phyloP scores from a whole-genome alignment of 2,113 vertebrate species.

The Amphilophus citrinellus region DNA sequence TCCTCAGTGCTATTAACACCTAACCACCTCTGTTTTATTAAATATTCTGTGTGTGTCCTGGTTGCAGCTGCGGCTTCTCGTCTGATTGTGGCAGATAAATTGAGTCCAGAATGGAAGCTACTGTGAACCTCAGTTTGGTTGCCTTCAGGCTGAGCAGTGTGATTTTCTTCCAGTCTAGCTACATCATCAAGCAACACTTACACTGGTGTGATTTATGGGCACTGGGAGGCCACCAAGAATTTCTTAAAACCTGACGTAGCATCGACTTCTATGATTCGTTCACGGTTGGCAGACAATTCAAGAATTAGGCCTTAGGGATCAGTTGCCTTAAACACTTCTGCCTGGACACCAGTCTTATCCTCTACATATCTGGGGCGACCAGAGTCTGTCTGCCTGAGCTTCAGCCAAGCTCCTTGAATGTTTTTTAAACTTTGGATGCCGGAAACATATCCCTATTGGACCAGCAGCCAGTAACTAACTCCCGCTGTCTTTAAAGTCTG shows the following conservation, averaged over 20 bases:
- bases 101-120: background rate
- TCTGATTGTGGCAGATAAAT: conserved; percentile 33
- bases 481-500: conserved; percentile 71
- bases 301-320: conserved; percentile 23
- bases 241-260: conserved; percentile 50
- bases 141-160: background rate
- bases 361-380: conserved; percentile 24
- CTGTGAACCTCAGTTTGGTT: background rate
- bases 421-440: conserved; percentile 62
- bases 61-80: background rate
- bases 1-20: conserved; percentile 8
- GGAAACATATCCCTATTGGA: conserved; percentile 62
- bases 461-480: conserved; percentile 73
- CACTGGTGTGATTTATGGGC: conserved; percentile 46
- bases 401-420: conserved; percentile 37
- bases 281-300: conserved; percentile 30
- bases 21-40: conserved; percentile 20
- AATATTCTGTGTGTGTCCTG: conserved; percentile 20
- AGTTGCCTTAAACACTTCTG: conserved; percentile 38
- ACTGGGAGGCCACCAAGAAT: background rate
- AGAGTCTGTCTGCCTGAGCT: conserved; percentile 17
- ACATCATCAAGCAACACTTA: background rate
- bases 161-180: background rate
- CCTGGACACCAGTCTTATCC: conserved; percentile 43
- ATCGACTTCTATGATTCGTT: conserved; percentile 31